phyloP scores from a whole-genome alignment of 37 sponge, comb jelly and placozoan genomes.

The Beroe forskalii region DNA sequence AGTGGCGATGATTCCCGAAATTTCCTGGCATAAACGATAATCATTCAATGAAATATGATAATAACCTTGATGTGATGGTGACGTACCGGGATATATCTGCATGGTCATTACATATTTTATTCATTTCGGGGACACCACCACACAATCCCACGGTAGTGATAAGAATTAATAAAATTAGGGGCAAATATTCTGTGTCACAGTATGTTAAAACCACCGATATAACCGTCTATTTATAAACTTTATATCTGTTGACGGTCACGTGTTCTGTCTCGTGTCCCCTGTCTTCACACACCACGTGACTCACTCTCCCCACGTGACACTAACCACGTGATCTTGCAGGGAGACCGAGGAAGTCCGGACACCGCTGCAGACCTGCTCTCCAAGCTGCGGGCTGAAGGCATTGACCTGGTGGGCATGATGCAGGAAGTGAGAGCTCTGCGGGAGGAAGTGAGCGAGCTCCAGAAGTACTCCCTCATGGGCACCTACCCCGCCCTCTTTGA shows the following conservation, averaged over 20 bases:
- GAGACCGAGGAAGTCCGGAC: not conserved
- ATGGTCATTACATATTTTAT: too few species aligned
- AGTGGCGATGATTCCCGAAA: too few species aligned
- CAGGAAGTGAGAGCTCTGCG: not conserved
- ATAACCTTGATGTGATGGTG: too few species aligned
- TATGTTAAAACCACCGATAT: not conserved
- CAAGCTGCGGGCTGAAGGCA: constrained; percentile 1
- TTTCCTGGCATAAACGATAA: too few species aligned
- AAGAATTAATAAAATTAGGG: constrained; percentile 28
- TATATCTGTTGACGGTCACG: too few species aligned
- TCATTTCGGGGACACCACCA: too few species aligned
- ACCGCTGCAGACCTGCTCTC: constrained; percentile 12
- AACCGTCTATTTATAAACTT: constrained; percentile 3
- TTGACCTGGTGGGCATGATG: not conserved
- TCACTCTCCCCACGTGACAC: too few species aligned
- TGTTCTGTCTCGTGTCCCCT: too few species aligned
- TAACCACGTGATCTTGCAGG: too few species aligned
- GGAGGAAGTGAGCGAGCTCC: not conserved
- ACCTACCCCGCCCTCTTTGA: constrained; percentile 49
- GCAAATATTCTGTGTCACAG: not conserved
- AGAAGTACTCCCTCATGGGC: not conserved
- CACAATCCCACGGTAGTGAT: constrained; percentile 26
- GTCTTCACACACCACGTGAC: too few species aligned
- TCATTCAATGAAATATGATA: too few species aligned
- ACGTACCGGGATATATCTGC: too few species aligned